Evolutionary conservation across 2,113 vertebrate species (phyloP).

Genomic region (Eptesicus fuscus): DNA sequence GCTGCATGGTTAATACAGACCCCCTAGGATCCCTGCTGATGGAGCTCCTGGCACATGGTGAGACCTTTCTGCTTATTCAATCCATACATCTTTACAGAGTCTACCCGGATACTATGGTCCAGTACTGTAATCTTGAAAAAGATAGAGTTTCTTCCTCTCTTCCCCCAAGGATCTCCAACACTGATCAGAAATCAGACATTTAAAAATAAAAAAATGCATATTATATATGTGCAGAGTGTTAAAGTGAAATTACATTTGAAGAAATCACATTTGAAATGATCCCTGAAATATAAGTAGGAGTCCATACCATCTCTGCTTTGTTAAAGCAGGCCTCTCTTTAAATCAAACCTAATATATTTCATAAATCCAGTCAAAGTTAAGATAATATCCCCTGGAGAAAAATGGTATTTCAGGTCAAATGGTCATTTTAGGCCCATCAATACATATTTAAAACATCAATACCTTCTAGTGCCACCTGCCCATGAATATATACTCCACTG

Average conservation of each 20-base stretch:
- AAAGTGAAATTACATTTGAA: neutral
- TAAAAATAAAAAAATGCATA: neutral
- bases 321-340: neutral
- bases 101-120: neutral
- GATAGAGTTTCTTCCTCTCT: neutral
- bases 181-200: neutral
- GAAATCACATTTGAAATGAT: neutral
- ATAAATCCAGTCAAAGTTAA: neutral
- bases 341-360: neutral
- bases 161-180: neutral
- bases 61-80: neutral
- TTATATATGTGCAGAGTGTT: neutral
- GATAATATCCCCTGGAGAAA: neutral
- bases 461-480: neutral
- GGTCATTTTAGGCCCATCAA: neutral
- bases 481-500: neutral
- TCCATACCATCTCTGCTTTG: neutral
- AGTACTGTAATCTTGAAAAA: neutral
- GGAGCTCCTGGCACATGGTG: rapidly evolving
- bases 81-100: neutral
- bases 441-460: neutral
- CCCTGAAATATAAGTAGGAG: neutral
- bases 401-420: neutral
- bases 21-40: neutral
- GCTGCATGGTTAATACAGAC: neutral